Evolutionary conservation across 2,888 invertebrate genomes (phyloP), one percentile per base, ranked within the genome.

Genomic region (Neocrepidodera transversa): DNA sequence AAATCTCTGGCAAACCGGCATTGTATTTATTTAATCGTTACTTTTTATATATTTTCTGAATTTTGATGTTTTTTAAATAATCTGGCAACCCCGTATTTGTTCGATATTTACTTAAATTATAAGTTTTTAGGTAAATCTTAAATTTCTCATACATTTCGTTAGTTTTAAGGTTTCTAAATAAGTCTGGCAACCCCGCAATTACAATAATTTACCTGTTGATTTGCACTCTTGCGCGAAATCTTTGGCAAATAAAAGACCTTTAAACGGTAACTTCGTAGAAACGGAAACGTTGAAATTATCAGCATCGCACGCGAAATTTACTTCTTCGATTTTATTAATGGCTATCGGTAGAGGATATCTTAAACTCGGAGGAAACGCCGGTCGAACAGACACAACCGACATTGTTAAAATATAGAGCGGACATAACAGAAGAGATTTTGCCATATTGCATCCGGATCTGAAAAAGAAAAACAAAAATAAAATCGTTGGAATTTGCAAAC

Each of bases 211-310:
- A 80, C 90, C 90, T 72, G 85, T 82, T 8, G 84, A 80, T 20
- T 85, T 82, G 71, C 91, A 91, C 73, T 89, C 89, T 60, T 87
- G 83, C 0, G 89, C 86, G 76, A 90, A 91, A 68, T 90, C 90
- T 78, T 87, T 89, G 62, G 90, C 88, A 72, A 90, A 91, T 26
- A 91, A 79, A 5, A 89, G 76, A 5, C 91, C 91, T 68, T 87
- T 87, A 79, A 91, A 91, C 0, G 86, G 84, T 63, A 82, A 80
- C 53, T 83, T 82, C 82, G 89, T 82, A 45, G 81, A 80, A 10
- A 90, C 73, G 53, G 84, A 82, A 60, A 89, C 84, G 59, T 86
- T 85, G 71, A 90, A 81, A 53, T 84, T 79, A 53, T 84, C 82
- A 57, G 85, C 82, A 67, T 88, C 86, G 75, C 90, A 91, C 40